These are phyloP conservation scores for Holocentrus rufus DNA, from an alignment of 2,797 vertebrate species.

Conservation along the genomic window DNA sequence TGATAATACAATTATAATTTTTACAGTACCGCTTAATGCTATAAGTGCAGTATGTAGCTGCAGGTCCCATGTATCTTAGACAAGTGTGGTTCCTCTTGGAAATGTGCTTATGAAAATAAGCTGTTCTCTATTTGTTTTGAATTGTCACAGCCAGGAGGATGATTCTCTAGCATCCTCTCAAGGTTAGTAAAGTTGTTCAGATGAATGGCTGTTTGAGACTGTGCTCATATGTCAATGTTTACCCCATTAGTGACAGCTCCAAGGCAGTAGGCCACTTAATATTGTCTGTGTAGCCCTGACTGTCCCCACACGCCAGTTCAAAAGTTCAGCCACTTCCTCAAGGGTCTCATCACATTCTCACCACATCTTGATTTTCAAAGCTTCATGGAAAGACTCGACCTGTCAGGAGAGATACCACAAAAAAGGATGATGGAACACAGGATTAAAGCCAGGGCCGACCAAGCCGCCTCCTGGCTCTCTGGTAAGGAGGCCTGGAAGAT, in stretches of 20 bases:
- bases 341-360: conserved; percentile 90
- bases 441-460: conserved; percentile 69
- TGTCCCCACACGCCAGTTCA: conserved; percentile 84
- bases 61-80: conserved; percentile 68
- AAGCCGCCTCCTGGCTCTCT: conserved; percentile 75
- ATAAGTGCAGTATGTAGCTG: conserved; percentile 46
- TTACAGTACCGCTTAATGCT: conserved; percentile 48
- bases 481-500: conserved; percentile 85
- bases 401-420: conserved; percentile 89
- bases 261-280: conserved; percentile 79
- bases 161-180: conserved; percentile 69
- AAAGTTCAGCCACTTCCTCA: conserved; percentile 90
- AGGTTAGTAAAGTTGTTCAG: conserved; percentile 74
- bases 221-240: conserved; percentile 81
- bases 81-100: conserved; percentile 65
- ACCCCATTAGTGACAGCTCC: conserved; percentile 82
- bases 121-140: conserved; percentile 71
- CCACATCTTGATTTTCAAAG: conserved; percentile 89
- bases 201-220: conserved; percentile 75
- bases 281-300: conserved; percentile 72
- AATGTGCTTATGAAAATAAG: conserved; percentile 76
- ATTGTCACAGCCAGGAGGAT: conserved; percentile 70
- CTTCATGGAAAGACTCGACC: conserved; percentile 80
- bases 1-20: conserved; percentile 62
- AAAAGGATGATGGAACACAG: conserved; percentile 90